Conservation (phyloP, 2,113 vertebrate species). For the Psilopogon haemacephalus region DNA sequence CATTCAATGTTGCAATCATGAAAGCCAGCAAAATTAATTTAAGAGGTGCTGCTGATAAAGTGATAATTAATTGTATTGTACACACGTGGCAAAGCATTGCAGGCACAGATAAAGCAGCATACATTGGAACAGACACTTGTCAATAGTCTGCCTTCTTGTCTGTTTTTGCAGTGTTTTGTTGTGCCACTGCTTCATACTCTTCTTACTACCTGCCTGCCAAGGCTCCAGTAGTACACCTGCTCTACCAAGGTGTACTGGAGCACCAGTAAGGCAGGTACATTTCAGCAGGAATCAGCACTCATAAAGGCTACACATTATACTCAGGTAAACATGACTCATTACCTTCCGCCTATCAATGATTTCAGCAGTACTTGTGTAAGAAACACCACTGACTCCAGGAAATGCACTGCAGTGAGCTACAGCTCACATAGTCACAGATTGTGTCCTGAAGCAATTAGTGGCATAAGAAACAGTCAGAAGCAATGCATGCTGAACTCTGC, state of each 20-base stretch:
- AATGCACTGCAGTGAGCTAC: not conserved
- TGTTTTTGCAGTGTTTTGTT: not conserved
- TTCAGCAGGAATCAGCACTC: not conserved
- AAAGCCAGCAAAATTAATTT: not conserved
- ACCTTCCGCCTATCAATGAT: not conserved
- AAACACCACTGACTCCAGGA: not conserved
- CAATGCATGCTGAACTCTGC: not conserved
- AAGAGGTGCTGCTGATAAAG: not conserved
- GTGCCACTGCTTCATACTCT: not conserved
- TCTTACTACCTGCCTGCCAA: not conserved
- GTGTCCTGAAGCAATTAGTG: not conserved
- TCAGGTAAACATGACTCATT: not conserved
- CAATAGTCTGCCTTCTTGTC: not conserved
- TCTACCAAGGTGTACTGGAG: not conserved
- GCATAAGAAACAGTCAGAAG: not conserved
- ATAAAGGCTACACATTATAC: not conserved
- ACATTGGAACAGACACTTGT: not conserved
- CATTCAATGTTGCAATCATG: not conserved
- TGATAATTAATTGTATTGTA: not conserved
- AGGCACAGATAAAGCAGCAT: not conserved
- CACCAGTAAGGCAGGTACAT: not conserved
- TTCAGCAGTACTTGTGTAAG: not conserved
- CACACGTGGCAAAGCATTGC: not conserved
- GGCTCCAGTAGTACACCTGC: not conserved
- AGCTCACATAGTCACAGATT: not conserved